A percentile compares a stretch with the other conserved stretches of the same genome.
Conservation (phyloP, 2,797 vertebrate genomes). For the Menidia menidia region DNA sequence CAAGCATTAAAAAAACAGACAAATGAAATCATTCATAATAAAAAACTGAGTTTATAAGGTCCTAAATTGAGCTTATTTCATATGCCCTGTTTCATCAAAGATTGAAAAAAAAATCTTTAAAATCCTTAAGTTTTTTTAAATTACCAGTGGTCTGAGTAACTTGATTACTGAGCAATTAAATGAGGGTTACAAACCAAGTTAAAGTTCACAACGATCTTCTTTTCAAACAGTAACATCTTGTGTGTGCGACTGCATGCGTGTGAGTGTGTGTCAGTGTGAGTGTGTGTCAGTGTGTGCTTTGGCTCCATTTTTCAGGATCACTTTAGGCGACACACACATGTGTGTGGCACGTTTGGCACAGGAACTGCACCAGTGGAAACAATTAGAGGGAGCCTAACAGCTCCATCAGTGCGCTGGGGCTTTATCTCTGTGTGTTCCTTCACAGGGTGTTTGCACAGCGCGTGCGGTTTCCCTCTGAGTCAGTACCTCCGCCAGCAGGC, state of each 20-base stretch:
- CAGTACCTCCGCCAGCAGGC: slow-evolving; percentile 73
- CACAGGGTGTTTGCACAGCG: slow-evolving; percentile 55
- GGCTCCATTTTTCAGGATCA: neutral
- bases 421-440: slow-evolving; percentile 24
- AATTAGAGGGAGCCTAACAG: slow-evolving; percentile 1
- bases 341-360: neutral
- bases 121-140: too few species aligned
- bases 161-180: too few species aligned
- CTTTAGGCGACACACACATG: neutral
- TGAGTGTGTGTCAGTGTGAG: neutral
- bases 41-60: too few species aligned
- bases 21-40: too few species aligned
- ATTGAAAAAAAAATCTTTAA: too few species aligned
- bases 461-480: slow-evolving; percentile 85
- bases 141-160: too few species aligned
- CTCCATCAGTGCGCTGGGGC: slow-evolving; percentile 1
- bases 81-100: too few species aligned
- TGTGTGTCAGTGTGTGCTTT: neutral
- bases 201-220: neutral
- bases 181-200: neutral
- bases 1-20: too few species aligned
- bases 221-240: too few species aligned
- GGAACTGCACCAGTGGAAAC: slow-evolving; percentile 8
- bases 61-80: too few species aligned
- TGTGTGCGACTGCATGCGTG: neutral